Base-by-base conservation (phyloP, 30 jellyfish, hydroid and myxozoan genomes). In the Hydractinia echinata region DNA sequence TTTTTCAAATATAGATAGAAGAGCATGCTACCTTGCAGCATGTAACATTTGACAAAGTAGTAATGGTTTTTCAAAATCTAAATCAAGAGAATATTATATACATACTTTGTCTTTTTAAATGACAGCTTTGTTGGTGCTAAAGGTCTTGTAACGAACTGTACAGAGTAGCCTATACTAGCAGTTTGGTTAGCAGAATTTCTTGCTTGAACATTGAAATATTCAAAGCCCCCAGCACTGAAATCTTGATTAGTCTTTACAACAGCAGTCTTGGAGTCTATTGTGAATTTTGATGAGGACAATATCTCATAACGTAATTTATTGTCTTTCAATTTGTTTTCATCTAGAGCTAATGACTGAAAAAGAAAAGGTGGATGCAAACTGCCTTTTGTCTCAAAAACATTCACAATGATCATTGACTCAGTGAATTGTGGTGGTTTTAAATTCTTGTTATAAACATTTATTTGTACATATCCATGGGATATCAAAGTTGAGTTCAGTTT, bases 401-500 rank as follows among this genome's bases (percentile, higher is more conserved):
- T 19, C 73, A 66, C 73, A 52, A 44, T 77, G 9, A 16, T 53
- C 81, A 61, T 62, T 18, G 84, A 18, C 58, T 13, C 18, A 15
- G 30, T 69, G 4, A 61, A 80, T 10, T 19, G 61, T 61, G 83
- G 73, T 20, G 85, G 85, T 5, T 7, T 20, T 50, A 10, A 48
- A 21, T 16, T 68, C 54, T 61, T 53, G 10, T 52, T 61, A 49
- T 21, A 52, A 5, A 61, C 39, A 50, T 71, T 58, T 4, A 80
- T 53, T 16, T n/a, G 61, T 61, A 80, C 87, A 66, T 60, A 60
- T 19, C 87, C 87, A 80, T 61, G 61, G 9, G 87, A 80, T 14
- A 80, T 7, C 0, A 62, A 39, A 21, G 52, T n/a, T 39, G 50
- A 16, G 16, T 61, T 80, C 2, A 67, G 49, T 19, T 14, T 53